Base-by-base conservation (phyloP, 64 coral and sea anemone genomes). In the Pocillopora damicornis region DNA sequence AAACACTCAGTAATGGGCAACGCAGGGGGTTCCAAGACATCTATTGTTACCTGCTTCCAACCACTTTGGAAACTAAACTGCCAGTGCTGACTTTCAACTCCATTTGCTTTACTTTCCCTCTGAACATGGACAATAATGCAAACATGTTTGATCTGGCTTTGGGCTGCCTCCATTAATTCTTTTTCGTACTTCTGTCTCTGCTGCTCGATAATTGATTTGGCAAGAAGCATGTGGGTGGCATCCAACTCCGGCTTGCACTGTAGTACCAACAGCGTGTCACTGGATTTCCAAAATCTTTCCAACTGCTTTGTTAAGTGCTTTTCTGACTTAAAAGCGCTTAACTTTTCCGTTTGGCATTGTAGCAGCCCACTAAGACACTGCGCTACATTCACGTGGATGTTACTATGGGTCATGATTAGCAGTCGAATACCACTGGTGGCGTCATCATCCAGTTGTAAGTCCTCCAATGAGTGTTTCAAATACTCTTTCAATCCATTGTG, bases 11-110 rank as follows among this genome's bases (percentile, higher is more conserved):
- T 95, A 36, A 95, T 63, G 13, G 86, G 23, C 23, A 95, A 60
- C 58, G 42, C 25, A 1, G 94, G 87, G 35, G 79, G 30, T 69
- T 95, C 90, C 36, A 95, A 88, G 60, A 92, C 90, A 83, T 95
- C 94, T 74, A 95, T 89, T 75, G 92, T 89, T 4, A 87, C 90
- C 82, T 95, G 94, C 36, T 80, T 95, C 94, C 94, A 95, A 68
- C 94, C 94, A 69, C 94, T 89, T 14, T 89, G 87, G 61, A 89
- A 95, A 83, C 88, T 95, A 63, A 95, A 95, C 67, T 95, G 93
- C 90, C 94, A 92, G 11, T 76, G 81, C 30, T 92, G 37, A 18
- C 17, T 61, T 4, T 64, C 9, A 75, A 23, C 76, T 64, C 80
- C 59, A 11, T 91, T 78, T 5, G 67, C 37, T 25, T 66, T 61